Conservation (phyloP, 2,888 invertebrate genomes). For the Acronicta psi region DNA sequence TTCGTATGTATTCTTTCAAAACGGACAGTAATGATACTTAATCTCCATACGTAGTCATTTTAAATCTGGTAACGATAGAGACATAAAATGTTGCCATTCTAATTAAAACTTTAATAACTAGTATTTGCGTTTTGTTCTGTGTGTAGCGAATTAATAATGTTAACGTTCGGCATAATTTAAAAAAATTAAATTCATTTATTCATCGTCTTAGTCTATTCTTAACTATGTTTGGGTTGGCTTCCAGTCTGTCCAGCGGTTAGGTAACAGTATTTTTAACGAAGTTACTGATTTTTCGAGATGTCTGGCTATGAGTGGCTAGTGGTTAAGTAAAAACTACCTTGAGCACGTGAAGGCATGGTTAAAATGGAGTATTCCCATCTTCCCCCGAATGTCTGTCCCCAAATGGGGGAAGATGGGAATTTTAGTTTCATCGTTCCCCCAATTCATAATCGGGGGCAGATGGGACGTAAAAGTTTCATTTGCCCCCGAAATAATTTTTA, state of each 20-base stretch:
- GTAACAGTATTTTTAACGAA: constrained; percentile 1
- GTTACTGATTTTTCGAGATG: neutral
- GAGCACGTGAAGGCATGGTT: too few relatives aligned
- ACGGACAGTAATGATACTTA: constrained; percentile 30
- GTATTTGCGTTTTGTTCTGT: constrained; percentile 31
- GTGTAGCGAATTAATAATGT: constrained; percentile 23
- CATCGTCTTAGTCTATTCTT: neutral
- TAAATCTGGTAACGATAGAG: constrained; percentile 33
- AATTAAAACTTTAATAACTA: constrained; percentile 42
- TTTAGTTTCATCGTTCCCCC: too few relatives aligned
- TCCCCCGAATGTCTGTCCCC: too few relatives aligned
- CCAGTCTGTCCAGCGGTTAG: neutral
- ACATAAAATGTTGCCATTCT: constrained; percentile 42
- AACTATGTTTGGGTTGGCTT: neutral
- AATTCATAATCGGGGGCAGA: too few relatives aligned
- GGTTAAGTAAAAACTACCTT: too few relatives aligned
- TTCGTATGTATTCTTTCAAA: constrained; percentile 43
- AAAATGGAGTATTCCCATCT: too few relatives aligned
- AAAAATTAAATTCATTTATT: neutral
- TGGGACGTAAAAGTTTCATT: too few relatives aligned
- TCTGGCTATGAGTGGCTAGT: too few relatives aligned
- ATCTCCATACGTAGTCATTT: constrained; percentile 15
- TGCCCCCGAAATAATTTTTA: too few relatives aligned
- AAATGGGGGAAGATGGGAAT: too few relatives aligned
- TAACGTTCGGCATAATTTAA: neutral